Conservation (phyloP, 2,797 vertebrate species). For the Lerista edwardsae region DNA sequence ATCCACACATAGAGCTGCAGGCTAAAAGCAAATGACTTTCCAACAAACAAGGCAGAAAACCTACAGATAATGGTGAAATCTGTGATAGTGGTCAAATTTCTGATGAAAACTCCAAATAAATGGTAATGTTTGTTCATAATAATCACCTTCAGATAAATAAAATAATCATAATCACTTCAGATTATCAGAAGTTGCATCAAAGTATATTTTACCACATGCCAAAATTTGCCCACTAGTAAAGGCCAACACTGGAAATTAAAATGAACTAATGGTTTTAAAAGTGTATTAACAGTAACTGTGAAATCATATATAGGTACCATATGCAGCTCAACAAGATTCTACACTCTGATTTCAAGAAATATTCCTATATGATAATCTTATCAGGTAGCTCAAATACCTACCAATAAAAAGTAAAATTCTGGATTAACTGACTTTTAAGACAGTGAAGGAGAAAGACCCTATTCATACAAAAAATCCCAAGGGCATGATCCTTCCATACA, state of each 20-base stretch:
- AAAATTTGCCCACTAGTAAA: neutral
- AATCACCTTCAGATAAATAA: conserved; percentile 46
- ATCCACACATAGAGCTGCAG: conserved; percentile 68
- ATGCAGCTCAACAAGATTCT: neutral
- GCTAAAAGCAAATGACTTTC: conserved; percentile 83
- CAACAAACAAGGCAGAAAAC: conserved; percentile 82
- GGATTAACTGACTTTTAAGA: neutral
- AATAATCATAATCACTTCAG: too few relatives aligned
- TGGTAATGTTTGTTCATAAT: conserved; percentile 47
- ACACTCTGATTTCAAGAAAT: neutral
- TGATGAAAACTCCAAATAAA: conserved; percentile 54
- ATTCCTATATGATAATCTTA: neutral
- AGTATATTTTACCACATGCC: neutral
- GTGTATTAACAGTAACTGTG: conserved; percentile 2
- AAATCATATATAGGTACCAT: neutral
- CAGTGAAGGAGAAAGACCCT: neutral
- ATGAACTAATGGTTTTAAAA: neutral
- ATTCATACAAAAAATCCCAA: neutral
- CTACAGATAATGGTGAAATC: conserved; percentile 60
- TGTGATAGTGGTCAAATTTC: conserved; percentile 58
- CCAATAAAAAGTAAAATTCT: neutral
- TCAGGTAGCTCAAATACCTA: neutral
- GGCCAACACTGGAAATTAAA: conserved; percentile 12
- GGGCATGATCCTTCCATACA: neutral
- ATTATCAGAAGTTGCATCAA: conserved; percentile 46